Evolutionary conservation across 2,797 vertebrate species (phyloP).

Genomic region (Siniperca scherzeri): DNA sequence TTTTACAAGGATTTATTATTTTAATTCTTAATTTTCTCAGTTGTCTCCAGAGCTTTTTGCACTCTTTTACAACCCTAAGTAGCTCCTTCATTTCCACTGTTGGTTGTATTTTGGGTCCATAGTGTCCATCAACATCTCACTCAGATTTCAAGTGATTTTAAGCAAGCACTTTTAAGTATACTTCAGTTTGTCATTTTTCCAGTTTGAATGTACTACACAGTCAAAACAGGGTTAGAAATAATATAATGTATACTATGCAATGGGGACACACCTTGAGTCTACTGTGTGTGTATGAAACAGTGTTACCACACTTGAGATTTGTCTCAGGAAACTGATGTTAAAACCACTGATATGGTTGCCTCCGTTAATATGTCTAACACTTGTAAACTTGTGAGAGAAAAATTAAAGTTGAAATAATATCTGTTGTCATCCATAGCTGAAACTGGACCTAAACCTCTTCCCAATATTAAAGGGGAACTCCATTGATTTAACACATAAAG

Average conservation of each 20-base stretch:
- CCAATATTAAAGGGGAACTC: neutral
- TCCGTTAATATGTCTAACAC: neutral
- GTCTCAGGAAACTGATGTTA: conserved; percentile 1
- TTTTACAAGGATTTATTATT: neutral
- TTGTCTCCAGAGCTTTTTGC: neutral
- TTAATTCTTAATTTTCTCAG: neutral
- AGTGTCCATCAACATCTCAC: neutral
- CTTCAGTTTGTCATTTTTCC: neutral
- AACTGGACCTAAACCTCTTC: neutral
- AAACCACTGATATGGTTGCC: neutral
- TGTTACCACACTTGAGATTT: neutral
- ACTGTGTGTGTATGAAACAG: neutral
- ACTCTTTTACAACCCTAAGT: conserved; percentile 4
- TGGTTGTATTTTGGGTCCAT: neutral
- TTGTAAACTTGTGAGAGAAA: neutral
- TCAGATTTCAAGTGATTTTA: conserved; percentile 9
- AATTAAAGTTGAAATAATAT: neutral
- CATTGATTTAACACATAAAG: conserved; percentile 6
- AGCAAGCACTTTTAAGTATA: neutral
- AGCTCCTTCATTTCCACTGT: neutral
- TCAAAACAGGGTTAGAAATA: conserved; percentile 1
- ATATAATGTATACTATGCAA: neutral
- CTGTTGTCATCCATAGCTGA: neutral
- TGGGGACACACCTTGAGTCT: neutral
- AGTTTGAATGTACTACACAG: neutral